Percentiles rank a stretch among this genome's conserved stretches.
Evolutionary conservation across 1,140 invertebrate genomes (phyloP).

Genomic region (Zophobas atratus): DNA sequence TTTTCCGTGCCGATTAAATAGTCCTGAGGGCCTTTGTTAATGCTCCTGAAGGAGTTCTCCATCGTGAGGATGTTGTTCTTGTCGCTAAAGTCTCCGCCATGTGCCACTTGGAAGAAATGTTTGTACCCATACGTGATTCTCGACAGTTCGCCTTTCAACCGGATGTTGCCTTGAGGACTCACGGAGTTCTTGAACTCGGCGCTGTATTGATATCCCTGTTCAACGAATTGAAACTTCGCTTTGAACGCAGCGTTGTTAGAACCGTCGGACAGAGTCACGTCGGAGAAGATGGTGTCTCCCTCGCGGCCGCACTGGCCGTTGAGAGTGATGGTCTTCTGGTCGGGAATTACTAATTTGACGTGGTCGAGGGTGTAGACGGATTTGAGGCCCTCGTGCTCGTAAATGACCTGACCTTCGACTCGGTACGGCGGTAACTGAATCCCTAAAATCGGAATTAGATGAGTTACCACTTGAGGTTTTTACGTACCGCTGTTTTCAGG

Average conservation of each 20-base stretch:
- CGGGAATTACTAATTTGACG: slow-evolving; percentile 69
- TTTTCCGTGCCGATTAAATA: slow-evolving; percentile 62
- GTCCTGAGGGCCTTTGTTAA: slow-evolving; percentile 54
- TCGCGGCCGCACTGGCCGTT: slow-evolving; percentile 71
- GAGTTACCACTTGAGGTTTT: neutral
- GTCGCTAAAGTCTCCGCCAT: slow-evolving; percentile 75
- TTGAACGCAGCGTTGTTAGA: slow-evolving; percentile 69
- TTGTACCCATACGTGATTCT: slow-evolving; percentile 59
- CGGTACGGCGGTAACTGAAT: slow-evolving; percentile 69
- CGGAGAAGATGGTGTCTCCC: slow-evolving; percentile 67
- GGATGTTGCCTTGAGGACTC: slow-evolving; percentile 75
- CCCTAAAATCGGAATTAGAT: slow-evolving; percentile 15
- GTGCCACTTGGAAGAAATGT: slow-evolving; percentile 73
- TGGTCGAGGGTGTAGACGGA: slow-evolving; percentile 74
- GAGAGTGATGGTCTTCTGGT: slow-evolving; percentile 68
- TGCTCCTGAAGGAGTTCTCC: slow-evolving; percentile 51
- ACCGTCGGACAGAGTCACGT: slow-evolving; percentile 71
- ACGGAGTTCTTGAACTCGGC: slow-evolving; percentile 70
- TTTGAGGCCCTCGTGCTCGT: slow-evolving; percentile 68
- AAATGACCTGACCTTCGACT: slow-evolving; percentile 73
- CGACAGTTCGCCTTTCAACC: slow-evolving; percentile 69
- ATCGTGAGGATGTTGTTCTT: slow-evolving; percentile 70
- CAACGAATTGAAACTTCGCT: slow-evolving; percentile 57
- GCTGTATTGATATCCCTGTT: slow-evolving; percentile 57
- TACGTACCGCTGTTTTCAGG: slow-evolving; percentile 71